Percentiles rank a stretch among this genome's conserved stretches.
These are phyloP conservation scores for Rhegmatorhina hoffmannsi DNA, from an alignment of 2,113 vertebrate species.

Conservation along the genomic window DNA sequence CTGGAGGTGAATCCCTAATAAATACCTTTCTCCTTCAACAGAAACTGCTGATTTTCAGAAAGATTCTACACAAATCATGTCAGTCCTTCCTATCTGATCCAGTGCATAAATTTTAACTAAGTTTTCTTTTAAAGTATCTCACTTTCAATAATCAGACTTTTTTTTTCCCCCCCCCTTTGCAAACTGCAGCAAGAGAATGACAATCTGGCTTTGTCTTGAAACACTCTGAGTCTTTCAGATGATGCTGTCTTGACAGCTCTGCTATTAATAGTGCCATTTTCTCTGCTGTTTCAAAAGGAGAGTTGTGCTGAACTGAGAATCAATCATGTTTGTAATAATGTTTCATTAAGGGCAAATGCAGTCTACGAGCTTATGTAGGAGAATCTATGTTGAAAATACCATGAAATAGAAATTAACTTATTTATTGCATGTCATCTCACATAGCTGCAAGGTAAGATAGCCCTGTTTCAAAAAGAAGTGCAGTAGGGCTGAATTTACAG, in stretches of 20 bases:
- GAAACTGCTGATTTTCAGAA: background rate
- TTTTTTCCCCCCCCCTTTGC: background rate
- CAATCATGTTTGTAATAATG: conserved; percentile 11
- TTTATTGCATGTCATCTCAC: background rate
- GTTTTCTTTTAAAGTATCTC: conserved; percentile 27
- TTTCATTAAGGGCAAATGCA: background rate
- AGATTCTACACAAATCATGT: background rate
- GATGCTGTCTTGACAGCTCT: conserved; percentile 51
- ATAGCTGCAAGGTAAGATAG: background rate
- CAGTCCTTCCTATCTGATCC: background rate
- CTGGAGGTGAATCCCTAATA: background rate
- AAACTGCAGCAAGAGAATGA: conserved; percentile 12
- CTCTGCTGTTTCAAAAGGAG: conserved; percentile 8
- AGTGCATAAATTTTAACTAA: conserved; percentile 30
- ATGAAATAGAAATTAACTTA: background rate
- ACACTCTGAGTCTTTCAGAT: conserved; percentile 32
- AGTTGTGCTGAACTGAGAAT: conserved; percentile 17
- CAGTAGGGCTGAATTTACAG: background rate
- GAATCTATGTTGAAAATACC: background rate
- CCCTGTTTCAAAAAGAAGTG: background rate
- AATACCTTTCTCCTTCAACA: background rate
- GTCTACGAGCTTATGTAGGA: background rate
- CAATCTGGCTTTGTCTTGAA: conserved; percentile 65
- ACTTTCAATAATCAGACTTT: background rate
- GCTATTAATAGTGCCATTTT: conserved; percentile 60